Evolutionary conservation across 2,113 vertebrate genomes (phyloP).

Genomic region (Aythya baeri): DNA sequence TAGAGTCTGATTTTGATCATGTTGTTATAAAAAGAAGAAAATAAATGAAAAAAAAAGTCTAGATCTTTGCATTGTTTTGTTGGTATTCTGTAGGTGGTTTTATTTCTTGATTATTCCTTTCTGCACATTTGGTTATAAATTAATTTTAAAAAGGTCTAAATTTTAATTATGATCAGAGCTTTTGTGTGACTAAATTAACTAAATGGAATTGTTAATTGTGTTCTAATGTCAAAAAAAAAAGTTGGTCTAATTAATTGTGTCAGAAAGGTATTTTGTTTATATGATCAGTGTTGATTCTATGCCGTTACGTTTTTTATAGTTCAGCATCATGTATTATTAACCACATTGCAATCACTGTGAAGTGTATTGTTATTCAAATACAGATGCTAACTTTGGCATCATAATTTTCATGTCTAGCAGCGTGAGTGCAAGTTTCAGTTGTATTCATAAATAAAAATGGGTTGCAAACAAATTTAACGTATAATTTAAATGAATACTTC

Average conservation of each 20-base stretch:
- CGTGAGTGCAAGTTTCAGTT: neutral
- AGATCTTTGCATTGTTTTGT: neutral
- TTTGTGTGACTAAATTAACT: neutral
- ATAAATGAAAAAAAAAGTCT: neutral
- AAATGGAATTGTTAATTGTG: neutral
- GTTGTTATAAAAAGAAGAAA: neutral
- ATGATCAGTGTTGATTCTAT: neutral
- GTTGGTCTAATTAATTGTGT: neutral
- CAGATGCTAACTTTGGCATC: neutral
- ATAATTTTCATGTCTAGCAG: neutral
- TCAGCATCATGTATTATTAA: constrained; percentile 16
- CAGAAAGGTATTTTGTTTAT: constrained; percentile 8
- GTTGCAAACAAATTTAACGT: neutral
- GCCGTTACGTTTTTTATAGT: neutral
- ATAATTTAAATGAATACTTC: neutral
- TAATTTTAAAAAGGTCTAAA: neutral
- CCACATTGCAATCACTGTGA: neutral
- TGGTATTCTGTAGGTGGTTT: neutral
- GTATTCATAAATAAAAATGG: neutral
- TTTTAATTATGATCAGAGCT: neutral
- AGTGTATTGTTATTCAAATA: neutral
- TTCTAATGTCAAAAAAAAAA: neutral
- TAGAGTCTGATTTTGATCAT: neutral
- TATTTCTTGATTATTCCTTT: neutral
- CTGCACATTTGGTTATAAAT: neutral